Evolutionary conservation across 2,113 vertebrate species (phyloP), one percentile per base, ranked within the genome.

Genomic region (Lophotis ruficrista): DNA sequence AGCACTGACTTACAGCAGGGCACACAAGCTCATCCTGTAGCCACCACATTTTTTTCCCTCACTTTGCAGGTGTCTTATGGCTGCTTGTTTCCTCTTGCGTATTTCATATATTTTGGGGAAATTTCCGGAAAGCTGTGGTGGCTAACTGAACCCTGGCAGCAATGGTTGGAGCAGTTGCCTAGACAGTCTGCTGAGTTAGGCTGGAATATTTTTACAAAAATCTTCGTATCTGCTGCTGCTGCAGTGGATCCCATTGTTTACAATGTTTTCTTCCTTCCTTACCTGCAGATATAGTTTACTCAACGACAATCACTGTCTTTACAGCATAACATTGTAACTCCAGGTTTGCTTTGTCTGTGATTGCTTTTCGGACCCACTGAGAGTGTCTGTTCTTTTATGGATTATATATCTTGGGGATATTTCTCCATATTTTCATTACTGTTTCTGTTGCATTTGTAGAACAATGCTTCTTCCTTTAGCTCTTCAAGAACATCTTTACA

Each of bases 361-460:
- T 75, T 94, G 75, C 37, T 80, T 86, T 90, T 41, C 2, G 0
- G 18, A 64, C 64, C 89, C 1, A 0, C 76, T 50, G 48, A 71
- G 91, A 83, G 58, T 23, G 19, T 53, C 81, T 72, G 68, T 64
- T 94, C 72, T 73, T 89, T 95, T 93, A 87, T 73, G 86, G 90
- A 86, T 89, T 87, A 87, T 65, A 31, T 71, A 82, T 61, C 65
- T 4, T 2, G 62, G 15, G 10, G 82, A 41, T 53, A 33, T 82
- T 80, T 96, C 82, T 95, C 79, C 21, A 9, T 70, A 56, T 93
- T 88, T 83, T 76, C 91, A 93, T 84, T 88, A 88, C 48, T 62
- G 38, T 35, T 77, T 66, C 54, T 82, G 2, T 79, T 89, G 16
- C 58, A 18, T 85, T 87, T 14, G 1, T 38, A 61, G 82, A 85